These are phyloP conservation scores for Drosophila parvula DNA, from an alignment of 1,140 invertebrate genomes.

Conservation along the genomic window DNA sequence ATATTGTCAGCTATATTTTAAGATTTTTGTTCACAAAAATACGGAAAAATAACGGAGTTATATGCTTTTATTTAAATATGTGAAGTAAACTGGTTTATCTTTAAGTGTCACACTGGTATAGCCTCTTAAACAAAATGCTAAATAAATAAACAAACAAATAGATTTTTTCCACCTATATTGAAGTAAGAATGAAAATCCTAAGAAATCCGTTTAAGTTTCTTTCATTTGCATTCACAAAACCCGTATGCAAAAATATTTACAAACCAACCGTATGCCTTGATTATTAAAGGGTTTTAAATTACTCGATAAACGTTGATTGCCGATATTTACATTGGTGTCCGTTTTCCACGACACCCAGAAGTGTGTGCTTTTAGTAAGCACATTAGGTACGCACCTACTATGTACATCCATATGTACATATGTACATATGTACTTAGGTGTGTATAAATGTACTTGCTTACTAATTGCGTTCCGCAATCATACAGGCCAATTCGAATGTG, in stretches of 20 bases:
- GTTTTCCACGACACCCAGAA: conserved; percentile 1
- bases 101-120: no score
- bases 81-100: no score
- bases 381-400: neutral
- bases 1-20: no score
- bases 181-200: no score
- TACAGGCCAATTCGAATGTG: conserved; percentile 28
- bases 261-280: neutral
- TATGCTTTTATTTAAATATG: no score
- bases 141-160: no score
- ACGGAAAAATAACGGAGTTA: no score
- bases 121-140: no score
- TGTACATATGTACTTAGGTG: no score
- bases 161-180: no score
- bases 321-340: neutral
- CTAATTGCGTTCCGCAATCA: conserved; percentile 17
- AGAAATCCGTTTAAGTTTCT: neutral
- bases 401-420: neutral
- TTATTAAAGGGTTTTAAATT: neutral
- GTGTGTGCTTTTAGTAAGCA: neutral
- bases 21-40: no score
- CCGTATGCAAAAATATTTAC: neutral
- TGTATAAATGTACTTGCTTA: neutral
- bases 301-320: no score
- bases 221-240: neutral